These are phyloP conservation scores for Phyto melanocephala DNA, from an alignment of 2,888 invertebrate species.

Conservation along the genomic window DNA sequence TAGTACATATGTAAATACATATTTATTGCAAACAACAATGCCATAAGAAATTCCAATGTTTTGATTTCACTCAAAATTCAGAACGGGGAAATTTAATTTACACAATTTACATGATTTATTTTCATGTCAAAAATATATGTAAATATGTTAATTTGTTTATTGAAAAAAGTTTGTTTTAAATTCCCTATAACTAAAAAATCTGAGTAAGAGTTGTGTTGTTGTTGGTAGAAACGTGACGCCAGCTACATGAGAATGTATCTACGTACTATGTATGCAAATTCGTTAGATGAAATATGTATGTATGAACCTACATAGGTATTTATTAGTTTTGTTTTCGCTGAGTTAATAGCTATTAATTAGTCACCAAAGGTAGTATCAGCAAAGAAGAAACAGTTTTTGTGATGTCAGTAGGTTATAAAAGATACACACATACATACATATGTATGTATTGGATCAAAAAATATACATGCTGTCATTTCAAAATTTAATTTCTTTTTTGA, in stretches of 20 bases:
- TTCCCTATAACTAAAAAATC: neutral
- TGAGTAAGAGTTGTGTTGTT: neutral
- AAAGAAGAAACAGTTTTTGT: neutral
- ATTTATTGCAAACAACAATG: no score
- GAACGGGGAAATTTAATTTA: no score
- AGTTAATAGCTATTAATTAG: neutral
- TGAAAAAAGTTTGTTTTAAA: neutral
- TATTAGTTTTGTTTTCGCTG: neutral
- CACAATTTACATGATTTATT: conserved; percentile 30
- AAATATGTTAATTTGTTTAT: conserved; percentile 12
- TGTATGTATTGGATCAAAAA: no score
- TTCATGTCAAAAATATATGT: neutral
- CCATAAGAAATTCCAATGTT: no score
- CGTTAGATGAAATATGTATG: neutral
- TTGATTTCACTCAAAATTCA: no score
- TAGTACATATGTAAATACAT: no score
- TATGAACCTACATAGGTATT: neutral
- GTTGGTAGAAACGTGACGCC: neutral
- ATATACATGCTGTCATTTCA: no score
- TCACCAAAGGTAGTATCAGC: neutral
- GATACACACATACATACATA: no score
- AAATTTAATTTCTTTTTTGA: no score
- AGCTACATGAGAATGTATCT: no score
- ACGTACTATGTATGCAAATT: no score
- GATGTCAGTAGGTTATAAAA: no score